A percentile compares a stretch with the other conserved stretches of the same genome.
Conservation (phyloP, 2,888 invertebrate species). For the Heliconius ismenius region DNA sequence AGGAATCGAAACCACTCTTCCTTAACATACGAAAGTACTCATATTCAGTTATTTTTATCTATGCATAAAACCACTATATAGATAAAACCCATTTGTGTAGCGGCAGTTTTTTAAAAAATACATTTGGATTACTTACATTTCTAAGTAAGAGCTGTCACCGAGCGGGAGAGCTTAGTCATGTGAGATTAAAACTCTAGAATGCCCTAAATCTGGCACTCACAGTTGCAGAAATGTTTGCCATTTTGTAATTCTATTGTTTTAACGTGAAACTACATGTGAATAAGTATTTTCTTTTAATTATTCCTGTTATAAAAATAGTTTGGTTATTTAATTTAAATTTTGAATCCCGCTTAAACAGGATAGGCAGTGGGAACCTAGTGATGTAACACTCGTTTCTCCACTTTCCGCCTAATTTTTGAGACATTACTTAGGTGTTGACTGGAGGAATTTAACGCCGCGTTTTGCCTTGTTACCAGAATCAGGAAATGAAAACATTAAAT, state of each 20-base stretch:
- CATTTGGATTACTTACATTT: conserved; percentile 15
- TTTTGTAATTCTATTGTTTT: conserved; percentile 28
- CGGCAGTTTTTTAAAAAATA: not conserved
- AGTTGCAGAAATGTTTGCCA: conserved; percentile 27
- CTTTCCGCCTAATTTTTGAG: too few species aligned
- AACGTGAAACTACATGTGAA: not conserved
- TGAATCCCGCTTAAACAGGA: too few species aligned
- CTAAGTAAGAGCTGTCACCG: conserved; percentile 23
- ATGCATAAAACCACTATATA: not conserved
- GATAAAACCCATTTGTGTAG: not conserved
- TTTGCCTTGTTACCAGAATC: too few species aligned
- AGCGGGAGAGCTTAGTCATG: conserved; percentile 19
- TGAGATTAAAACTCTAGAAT: conserved; percentile 34
- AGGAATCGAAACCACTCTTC: too few species aligned
- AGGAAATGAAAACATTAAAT: too few species aligned
- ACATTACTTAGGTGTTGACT: too few species aligned
- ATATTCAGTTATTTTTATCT: not conserved
- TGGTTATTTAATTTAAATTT: not conserved
- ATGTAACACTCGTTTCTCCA: too few species aligned
- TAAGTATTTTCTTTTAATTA: not conserved
- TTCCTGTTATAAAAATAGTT: not conserved
- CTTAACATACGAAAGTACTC: too few species aligned
- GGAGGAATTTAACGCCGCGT: too few species aligned
- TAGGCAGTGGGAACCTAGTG: too few species aligned
- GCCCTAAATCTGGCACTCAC: conserved; percentile 31